phyloP scores from a whole-genome alignment of 2,888 invertebrate genomes.

The Lycophotia porphyrea region DNA sequence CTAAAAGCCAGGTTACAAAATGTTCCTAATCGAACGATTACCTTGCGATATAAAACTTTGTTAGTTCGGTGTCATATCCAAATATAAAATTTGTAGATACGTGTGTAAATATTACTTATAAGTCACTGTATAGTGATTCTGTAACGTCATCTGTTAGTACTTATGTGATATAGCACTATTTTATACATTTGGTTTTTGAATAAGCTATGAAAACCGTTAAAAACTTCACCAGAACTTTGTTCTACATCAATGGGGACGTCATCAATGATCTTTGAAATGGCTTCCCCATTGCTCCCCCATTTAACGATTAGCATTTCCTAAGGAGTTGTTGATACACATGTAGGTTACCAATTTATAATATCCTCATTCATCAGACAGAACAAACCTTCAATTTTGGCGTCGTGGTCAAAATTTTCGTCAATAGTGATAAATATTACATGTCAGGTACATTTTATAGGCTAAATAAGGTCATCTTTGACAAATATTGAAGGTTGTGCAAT shows the following conservation, averaged over 20 bases:
- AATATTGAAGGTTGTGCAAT: conserved; percentile 18
- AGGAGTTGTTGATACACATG: neutral
- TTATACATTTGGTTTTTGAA: conserved; percentile 58
- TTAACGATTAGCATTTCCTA: neutral
- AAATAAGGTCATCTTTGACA: conserved; percentile 20
- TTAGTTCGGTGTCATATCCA: conserved; percentile 65
- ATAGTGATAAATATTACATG: conserved; percentile 22
- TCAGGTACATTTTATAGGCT: conserved; percentile 29
- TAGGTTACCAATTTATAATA: neutral
- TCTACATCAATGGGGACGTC: neutral
- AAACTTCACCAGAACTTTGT: neutral
- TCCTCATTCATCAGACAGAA: neutral
- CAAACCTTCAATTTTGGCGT: neutral
- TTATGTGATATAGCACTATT: conserved; percentile 67
- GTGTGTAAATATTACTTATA: conserved; percentile 59
- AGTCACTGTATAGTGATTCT: conserved; percentile 58
- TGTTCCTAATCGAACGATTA: conserved; percentile 36
- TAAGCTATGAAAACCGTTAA: neutral
- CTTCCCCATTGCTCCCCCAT: neutral
- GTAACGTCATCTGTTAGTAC: conserved; percentile 57
- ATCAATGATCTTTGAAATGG: neutral
- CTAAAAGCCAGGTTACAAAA: conserved; percentile 1
- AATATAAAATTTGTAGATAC: conserved; percentile 64
- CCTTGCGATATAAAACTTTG: conserved; percentile 43
- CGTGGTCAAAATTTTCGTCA: neutral